Percentiles rank a stretch among this genome's conserved stretches.
Conservation (phyloP, 2,113 vertebrate species). For the Chloroceryle aenea region DNA sequence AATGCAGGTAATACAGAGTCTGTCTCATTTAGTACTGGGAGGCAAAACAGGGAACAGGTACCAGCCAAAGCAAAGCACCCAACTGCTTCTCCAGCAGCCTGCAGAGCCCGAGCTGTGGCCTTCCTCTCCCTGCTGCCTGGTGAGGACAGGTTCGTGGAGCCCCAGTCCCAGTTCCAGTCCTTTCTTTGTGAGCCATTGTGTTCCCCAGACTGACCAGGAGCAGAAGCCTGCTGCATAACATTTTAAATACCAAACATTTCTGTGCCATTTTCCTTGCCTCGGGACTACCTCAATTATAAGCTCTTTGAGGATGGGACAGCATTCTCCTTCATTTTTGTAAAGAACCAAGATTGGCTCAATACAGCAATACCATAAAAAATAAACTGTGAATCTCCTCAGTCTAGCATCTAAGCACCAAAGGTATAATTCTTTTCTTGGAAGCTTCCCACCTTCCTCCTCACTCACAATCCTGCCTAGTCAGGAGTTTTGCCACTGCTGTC, state of each 20-base stretch:
- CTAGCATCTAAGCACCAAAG: not conserved
- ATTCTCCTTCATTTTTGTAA: not conserved
- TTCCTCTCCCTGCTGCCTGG: not conserved
- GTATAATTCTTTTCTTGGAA: not conserved
- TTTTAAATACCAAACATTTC: not conserved
- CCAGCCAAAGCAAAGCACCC: not conserved
- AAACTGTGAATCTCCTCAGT: not conserved
- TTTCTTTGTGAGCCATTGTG: not conserved
- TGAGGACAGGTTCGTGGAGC: rapidly evolving
- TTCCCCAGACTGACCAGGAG: not conserved
- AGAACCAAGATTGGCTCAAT: not conserved
- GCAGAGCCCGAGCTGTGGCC: not conserved
- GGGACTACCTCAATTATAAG: not conserved
- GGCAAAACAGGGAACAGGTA: not conserved
- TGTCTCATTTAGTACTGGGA: not conserved
- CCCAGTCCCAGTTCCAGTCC: not conserved
- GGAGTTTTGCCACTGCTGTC: not conserved
- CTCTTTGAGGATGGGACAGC: not conserved
- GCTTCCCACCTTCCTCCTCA: not conserved
- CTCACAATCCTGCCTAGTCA: not conserved
- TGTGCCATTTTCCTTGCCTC: not conserved
- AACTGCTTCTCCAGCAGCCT: not conserved
- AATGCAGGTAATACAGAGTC: not conserved
- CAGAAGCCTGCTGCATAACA: not conserved
- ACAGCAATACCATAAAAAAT: not conserved